phyloP scores from a whole-genome alignment of 2,113 vertebrate species.

The Holacanthus passer region DNA sequence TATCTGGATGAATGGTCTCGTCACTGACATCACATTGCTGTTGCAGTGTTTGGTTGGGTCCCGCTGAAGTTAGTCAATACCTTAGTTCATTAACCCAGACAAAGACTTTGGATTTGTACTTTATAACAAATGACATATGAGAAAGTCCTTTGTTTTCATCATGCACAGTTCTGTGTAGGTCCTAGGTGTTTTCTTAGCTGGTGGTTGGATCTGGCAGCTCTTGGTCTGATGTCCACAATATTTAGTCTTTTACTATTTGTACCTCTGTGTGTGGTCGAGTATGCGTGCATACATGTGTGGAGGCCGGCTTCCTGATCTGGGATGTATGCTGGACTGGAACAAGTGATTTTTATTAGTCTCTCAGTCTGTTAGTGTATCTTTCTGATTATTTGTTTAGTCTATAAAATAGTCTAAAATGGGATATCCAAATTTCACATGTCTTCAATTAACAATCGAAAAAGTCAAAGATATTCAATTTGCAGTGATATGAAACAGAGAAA shows the following conservation, averaged over 20 bases:
- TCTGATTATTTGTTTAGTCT: not conserved
- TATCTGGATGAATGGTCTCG: not conserved
- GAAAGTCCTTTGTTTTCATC: not conserved
- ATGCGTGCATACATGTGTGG: not conserved
- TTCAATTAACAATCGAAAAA: not conserved
- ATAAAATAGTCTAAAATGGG: not conserved
- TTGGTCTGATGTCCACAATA: not conserved
- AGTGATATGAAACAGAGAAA: not conserved
- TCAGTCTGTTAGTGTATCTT: not conserved
- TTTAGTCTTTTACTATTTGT: not conserved
- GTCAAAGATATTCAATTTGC: constrained; percentile 5
- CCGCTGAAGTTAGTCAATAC: not conserved
- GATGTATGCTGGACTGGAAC: not conserved
- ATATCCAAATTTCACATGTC: not conserved
- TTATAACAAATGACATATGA: not conserved
- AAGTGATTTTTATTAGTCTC: not conserved
- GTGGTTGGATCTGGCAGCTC: not conserved
- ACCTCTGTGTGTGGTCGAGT: not conserved
- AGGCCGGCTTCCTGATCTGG: not conserved
- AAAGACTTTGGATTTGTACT: not conserved
- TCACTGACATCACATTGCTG: not conserved
- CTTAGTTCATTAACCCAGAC: no score
- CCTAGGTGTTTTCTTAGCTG: not conserved
- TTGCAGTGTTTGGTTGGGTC: constrained; percentile 3
- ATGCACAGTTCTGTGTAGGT: not conserved